A percentile compares a stretch with the other conserved stretches of the same genome.
These are phyloP conservation scores for Drosophila kuntzei DNA, from an alignment of 2,888 invertebrate species.

Conservation along the genomic window DNA sequence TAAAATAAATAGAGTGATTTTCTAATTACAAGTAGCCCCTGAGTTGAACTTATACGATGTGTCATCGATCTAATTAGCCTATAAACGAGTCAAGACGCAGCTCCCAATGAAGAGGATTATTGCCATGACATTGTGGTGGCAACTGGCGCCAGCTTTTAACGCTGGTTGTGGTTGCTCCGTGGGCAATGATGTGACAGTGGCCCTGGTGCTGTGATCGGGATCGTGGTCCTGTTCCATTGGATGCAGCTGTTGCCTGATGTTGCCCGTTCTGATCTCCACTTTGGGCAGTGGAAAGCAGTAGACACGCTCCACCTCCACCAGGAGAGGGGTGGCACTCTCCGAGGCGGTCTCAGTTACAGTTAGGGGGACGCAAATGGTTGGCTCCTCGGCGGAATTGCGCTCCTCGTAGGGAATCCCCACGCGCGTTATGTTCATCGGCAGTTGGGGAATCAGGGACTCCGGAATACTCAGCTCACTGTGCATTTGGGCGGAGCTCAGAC, in stretches of 20 bases:
- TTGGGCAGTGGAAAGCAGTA: slow-evolving; percentile 81
- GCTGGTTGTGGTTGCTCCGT: slow-evolving; percentile 30
- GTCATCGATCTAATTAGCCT: slow-evolving; percentile 32
- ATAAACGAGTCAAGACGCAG: slow-evolving; percentile 18
- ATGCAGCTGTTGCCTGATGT: slow-evolving; percentile 29
- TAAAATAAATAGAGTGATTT: slow-evolving; percentile 36
- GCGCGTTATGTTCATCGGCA: slow-evolving; percentile 78
- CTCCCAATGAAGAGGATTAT: slow-evolving; percentile 38
- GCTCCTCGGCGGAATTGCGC: slow-evolving; percentile 74
- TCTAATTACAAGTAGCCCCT: slow-evolving; percentile 61
- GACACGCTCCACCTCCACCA: slow-evolving; percentile 76
- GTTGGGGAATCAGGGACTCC: slow-evolving; percentile 63
- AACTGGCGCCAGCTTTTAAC: slow-evolving; percentile 19
- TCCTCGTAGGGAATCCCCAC: slow-evolving; percentile 79
- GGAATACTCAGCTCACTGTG: slow-evolving; percentile 74
- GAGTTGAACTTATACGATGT: slow-evolving; percentile 54
- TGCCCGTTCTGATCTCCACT: slow-evolving; percentile 63
- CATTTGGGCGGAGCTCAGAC: slow-evolving; percentile 66
- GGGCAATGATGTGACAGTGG: slow-evolving; percentile 18
- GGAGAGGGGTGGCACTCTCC: slow-evolving; percentile 51
- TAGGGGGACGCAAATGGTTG: slow-evolving; percentile 79
- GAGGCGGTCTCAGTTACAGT: slow-evolving; percentile 73
- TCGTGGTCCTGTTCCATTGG: slow-evolving; percentile 17
- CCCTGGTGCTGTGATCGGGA: slow-evolving; percentile 31
- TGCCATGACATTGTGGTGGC: not conserved